These are phyloP conservation scores for Heteropelma amictum DNA, from an alignment of 2,888 invertebrate genomes.

Conservation along the genomic window DNA sequence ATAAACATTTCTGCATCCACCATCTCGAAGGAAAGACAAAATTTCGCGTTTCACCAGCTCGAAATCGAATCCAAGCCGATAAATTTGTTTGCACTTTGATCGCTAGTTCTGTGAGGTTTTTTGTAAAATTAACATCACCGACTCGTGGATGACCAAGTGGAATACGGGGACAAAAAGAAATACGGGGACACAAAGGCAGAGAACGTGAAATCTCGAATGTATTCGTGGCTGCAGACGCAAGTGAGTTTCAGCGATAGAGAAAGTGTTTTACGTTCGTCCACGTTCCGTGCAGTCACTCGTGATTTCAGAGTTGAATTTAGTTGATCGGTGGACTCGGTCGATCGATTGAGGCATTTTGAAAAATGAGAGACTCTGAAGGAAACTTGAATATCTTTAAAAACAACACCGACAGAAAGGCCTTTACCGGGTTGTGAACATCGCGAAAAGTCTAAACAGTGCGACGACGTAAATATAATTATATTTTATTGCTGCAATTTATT, in stretches of 20 bases:
- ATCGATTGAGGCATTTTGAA: constrained; percentile 23
- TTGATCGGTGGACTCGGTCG: constrained; percentile 48
- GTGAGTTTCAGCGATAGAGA: constrained; percentile 45
- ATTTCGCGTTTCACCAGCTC: too few species aligned
- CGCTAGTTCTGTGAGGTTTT: too few species aligned
- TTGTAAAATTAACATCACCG: too few species aligned
- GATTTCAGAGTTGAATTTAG: constrained; percentile 35
- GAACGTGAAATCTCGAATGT: not conserved
- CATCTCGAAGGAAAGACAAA: too few species aligned
- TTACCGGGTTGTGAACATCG: too few species aligned
- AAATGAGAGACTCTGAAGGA: not conserved
- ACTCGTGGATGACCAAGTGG: not conserved
- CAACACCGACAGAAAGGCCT: not conserved
- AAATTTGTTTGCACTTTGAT: too few species aligned
- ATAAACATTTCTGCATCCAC: too few species aligned
- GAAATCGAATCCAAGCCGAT: too few species aligned
- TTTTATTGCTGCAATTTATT: too few species aligned
- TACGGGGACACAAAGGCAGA: not conserved
- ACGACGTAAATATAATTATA: too few species aligned
- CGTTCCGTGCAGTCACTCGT: constrained; percentile 40
- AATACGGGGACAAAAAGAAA: not conserved
- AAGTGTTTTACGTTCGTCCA: constrained; percentile 58
- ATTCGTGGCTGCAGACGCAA: constrained; percentile 3
- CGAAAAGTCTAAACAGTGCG: too few species aligned
- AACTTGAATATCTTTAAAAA: not conserved